Evolutionary conservation across 2,113 vertebrate genomes (phyloP).

Genomic region (Eonycteris spelaea): DNA sequence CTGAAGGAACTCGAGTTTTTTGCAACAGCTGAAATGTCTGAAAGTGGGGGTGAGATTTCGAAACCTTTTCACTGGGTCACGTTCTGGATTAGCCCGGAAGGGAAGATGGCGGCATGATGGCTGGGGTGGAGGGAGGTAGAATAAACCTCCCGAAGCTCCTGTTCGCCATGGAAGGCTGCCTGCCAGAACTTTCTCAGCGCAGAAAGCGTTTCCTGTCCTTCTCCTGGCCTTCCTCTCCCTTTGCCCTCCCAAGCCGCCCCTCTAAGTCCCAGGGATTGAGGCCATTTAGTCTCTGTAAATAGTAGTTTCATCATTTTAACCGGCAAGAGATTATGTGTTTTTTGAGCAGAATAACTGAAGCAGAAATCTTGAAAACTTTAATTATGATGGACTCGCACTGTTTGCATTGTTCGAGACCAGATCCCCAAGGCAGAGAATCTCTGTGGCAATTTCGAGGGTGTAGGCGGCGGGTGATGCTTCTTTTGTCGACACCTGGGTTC

Average conservation of each 20-base stretch:
- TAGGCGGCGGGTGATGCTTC: not conserved
- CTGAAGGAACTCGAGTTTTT: not conserved
- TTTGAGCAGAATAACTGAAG: conserved; percentile 70
- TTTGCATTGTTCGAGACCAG: conserved; percentile 48
- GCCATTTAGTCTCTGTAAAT: conserved; percentile 47
- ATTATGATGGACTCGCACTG: conserved; percentile 16
- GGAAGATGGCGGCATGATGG: conserved; percentile 22
- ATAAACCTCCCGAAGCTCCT: not conserved
- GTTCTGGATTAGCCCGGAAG: conserved; percentile 44
- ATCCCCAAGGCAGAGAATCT: conserved; percentile 57
- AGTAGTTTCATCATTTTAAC: conserved; percentile 20
- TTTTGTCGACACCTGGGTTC: not conserved
- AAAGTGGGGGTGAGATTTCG: not conserved
- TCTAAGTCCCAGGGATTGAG: not conserved
- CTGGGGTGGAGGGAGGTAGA: conserved; percentile 29
- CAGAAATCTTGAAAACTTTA: conserved; percentile 67
- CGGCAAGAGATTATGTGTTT: conserved; percentile 63
- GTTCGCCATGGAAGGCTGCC: not conserved
- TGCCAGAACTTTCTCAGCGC: conserved; percentile 5
- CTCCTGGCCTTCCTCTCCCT: not conserved
- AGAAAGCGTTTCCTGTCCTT: conserved; percentile 21
- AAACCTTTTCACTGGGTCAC: conserved; percentile 57
- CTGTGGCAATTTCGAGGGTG: not conserved
- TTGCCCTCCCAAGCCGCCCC: not conserved
- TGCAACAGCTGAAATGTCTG: not conserved